Conservation (phyloP, 2,797 vertebrate species). For the Spea hammondii region DNA sequence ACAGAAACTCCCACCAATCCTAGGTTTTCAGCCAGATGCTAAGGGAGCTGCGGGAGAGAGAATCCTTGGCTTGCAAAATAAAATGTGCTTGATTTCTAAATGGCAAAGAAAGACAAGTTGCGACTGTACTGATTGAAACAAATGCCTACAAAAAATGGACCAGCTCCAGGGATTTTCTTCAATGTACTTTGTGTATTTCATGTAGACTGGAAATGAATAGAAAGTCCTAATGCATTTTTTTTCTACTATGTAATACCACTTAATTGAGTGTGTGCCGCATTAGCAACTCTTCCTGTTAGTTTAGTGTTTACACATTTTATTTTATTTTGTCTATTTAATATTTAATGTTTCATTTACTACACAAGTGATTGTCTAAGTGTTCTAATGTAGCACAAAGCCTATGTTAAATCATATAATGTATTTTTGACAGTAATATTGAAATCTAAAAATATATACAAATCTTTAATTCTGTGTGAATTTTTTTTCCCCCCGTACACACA, state of each 20-base stretch:
- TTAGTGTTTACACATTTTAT: constrained; percentile 93
- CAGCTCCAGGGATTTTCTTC: constrained; percentile 74
- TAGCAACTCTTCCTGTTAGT: constrained; percentile 87
- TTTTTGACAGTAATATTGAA: constrained; percentile 99
- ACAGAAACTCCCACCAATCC: constrained; percentile 94
- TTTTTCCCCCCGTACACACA: constrained; percentile 54
- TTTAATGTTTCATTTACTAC: constrained; percentile 99
- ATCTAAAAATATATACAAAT: constrained; percentile 94
- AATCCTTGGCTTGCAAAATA: constrained; percentile 13
- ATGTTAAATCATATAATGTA: constrained; percentile 98
- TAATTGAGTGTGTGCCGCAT: constrained; percentile 97
- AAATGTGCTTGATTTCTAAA: constrained; percentile 10
- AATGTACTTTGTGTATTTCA: constrained; percentile 86
- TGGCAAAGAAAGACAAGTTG: constrained; percentile 46
- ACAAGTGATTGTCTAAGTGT: constrained; percentile 88
- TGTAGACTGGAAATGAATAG: constrained; percentile 87
- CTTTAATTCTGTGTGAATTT: constrained; percentile 74
- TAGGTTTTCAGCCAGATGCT: constrained; percentile 91
- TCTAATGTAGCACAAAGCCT: constrained; percentile 96
- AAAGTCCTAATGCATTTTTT: constrained; percentile 79
- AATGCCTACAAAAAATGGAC: constrained; percentile 70
- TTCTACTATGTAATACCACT: constrained; percentile 97
- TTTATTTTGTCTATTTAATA: constrained; percentile 99
- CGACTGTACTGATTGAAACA: constrained; percentile 55
- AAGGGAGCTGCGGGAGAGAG: constrained; percentile 59